These are phyloP conservation scores for Ricordea florida DNA, from an alignment of 92 coral and sea anemone genomes.

Conservation along the genomic window DNA sequence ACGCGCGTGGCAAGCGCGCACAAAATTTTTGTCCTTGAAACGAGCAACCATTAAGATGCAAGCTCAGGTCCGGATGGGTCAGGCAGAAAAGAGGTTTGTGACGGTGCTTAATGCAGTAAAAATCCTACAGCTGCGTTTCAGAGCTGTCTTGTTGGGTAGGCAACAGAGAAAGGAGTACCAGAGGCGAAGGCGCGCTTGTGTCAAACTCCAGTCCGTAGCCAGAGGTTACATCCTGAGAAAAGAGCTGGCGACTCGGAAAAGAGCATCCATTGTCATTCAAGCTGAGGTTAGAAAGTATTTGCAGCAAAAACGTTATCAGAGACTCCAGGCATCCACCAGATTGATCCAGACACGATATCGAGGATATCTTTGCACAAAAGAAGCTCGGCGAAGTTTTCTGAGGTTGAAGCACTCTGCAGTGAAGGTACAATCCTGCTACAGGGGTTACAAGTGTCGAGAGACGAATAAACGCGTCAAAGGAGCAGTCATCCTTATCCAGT, in stretches of 20 bases:
- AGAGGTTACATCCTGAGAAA: conserved; percentile 48
- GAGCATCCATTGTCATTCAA: conserved; percentile 66
- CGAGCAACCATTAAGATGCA: conserved; percentile 44
- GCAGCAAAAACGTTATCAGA: conserved; percentile 42
- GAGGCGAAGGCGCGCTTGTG: conserved; percentile 40
- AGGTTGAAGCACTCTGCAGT: conserved; percentile 35
- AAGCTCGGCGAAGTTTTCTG: conserved; percentile 23
- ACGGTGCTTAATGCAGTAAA: conserved; percentile 23
- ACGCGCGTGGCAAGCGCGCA: conserved; percentile 30
- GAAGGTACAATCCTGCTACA: conserved; percentile 63
- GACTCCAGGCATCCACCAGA: conserved; percentile 19
- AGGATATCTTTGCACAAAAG: conserved; percentile 28
- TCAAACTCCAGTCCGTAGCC: conserved; percentile 65
- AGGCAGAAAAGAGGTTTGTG: conserved; percentile 27
- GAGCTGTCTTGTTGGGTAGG: conserved; percentile 45
- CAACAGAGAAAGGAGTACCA: conserved; percentile 21
- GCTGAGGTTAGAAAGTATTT: conserved; percentile 35
- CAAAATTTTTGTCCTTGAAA: conserved; percentile 19
- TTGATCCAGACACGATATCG: conserved; percentile 56
- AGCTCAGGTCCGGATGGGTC: conserved; percentile 35
- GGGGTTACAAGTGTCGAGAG: conserved; percentile 57
- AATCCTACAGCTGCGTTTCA: conserved; percentile 39
- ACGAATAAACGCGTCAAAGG: conserved; percentile 12
- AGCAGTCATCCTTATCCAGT: conserved; percentile 56
- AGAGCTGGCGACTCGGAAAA: conserved; percentile 16